phyloP scores from a whole-genome alignment of 2,113 vertebrate genomes.

The Poeciliopsis prolifica region DNA sequence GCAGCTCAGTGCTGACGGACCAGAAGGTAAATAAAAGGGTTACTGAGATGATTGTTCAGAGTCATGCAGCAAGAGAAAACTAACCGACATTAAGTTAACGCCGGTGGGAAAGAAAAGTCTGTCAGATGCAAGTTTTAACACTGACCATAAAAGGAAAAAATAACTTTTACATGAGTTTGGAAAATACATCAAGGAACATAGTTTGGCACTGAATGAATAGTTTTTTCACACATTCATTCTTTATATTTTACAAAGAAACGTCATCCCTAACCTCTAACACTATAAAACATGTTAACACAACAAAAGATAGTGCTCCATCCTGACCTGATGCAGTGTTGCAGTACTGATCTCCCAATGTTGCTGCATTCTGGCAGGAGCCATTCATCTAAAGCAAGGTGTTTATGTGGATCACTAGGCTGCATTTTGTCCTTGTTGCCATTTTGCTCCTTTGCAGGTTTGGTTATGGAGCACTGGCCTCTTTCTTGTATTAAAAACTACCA shows the following conservation, averaged over 20 bases:
- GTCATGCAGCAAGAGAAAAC: neutral
- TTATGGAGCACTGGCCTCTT: neutral
- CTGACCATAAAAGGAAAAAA: neutral
- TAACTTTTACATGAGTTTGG: neutral
- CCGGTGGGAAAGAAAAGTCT: neutral
- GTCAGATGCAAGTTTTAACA: neutral
- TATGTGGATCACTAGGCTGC: neutral
- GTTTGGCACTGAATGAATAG: neutral
- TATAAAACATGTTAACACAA: neutral
- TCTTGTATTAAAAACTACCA: neutral
- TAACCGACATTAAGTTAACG: neutral
- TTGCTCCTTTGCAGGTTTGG: neutral
- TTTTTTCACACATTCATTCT: neutral
- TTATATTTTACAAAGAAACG: too few species aligned
- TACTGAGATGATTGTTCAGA: neutral
- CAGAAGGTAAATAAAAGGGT: slow-evolving; percentile 78
- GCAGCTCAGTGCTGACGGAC: slow-evolving; percentile 79
- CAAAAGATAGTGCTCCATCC: too few species aligned
- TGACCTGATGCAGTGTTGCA: too few species aligned
- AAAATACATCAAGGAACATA: neutral
- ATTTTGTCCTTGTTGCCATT: neutral
- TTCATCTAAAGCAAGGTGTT: neutral
- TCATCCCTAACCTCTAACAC: too few species aligned
- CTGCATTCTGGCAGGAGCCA: too few species aligned
- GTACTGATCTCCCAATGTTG: too few species aligned